Percentiles rank a stretch among this genome's conserved stretches.
These are phyloP conservation scores for Pocillopora grandis DNA, from an alignment of 92 coral and sea anemone species.

Conservation along the genomic window DNA sequence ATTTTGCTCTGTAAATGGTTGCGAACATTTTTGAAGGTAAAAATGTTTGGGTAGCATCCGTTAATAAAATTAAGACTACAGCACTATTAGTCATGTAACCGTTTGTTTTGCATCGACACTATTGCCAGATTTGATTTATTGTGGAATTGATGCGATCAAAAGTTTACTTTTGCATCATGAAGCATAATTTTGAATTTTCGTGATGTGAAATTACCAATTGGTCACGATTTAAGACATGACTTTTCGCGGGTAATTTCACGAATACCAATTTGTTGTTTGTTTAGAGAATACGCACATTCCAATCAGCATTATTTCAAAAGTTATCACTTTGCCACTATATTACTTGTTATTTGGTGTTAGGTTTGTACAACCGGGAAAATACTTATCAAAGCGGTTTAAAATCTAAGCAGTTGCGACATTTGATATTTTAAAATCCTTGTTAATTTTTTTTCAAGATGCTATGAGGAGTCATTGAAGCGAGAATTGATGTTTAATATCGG, in stretches of 20 bases:
- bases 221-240: not conserved
- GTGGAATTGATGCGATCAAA: not conserved
- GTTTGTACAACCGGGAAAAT: not conserved
- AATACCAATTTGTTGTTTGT: not conserved
- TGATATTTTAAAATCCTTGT: constrained; percentile 1
- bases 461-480: constrained; percentile 13
- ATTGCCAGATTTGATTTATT: not conserved
- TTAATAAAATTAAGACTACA: not conserved
- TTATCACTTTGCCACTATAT: no score
- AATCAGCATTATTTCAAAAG: no score
- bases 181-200: not conserved
- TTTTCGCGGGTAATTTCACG: constrained; percentile 15
- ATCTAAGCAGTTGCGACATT: constrained; percentile 7
- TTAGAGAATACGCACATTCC: not conserved
- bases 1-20: not conserved
- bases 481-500: not conserved
- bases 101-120: not conserved
- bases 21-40: not conserved
- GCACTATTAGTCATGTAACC: not conserved
- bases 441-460: not conserved
- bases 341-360: not conserved
- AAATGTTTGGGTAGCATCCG: not conserved
- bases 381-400: not conserved
- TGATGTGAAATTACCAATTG: constrained; percentile 4
- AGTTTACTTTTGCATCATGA: not conserved